Base-by-base conservation (phyloP, 2,113 vertebrate genomes). In the Orthochromis malagaraziensis region DNA sequence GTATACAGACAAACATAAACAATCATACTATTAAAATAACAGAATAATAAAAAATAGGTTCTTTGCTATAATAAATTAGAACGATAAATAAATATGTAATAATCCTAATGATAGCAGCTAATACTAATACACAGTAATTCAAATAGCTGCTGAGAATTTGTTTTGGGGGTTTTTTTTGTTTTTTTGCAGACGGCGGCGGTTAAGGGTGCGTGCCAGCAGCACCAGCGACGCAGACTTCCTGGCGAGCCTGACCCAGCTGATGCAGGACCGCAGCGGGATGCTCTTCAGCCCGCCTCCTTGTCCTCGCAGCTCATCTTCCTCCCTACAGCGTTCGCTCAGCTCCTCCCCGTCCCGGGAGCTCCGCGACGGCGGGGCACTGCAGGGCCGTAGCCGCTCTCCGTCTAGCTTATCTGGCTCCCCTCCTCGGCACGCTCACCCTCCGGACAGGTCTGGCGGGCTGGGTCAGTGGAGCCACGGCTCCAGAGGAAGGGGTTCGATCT, bases 191-290 rank as follows among this genome's bases (percentile, higher is more conserved):
- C 93, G 98, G 73, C 97, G 98, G 85, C 97, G 98, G 87, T 97
- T 98, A 87, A 97, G 96, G 95, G 98, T 99, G 89, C 97, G 99
- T 16, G 98, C 98, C 80, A 98, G 97, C 90, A 98, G 98, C 96
- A 98, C 96, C 84, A 98, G 98, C 2, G 98, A 99, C 31, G 97
- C 98, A 14, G 98, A 99, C 95, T 98, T 99, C 92, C 97, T 99
- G 84, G 98, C 98, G 89, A 98, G 97, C 85, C 97, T 99, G 95
- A 98, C 98, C 92, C 98, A 99, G 95, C 97, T 99, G 94, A 97
- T 99, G 94, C 97, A 99, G 94, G 98, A 98, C 88, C 97, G 97
- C 90, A 96, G 93, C 2, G 95, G 98, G 91, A 96, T 97, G 86
- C 97, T 98, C 84, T 97, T 98, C 94, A 98, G 97, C 90, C 97